Percentiles rank a stretch among this genome's conserved stretches.
Evolutionary conservation across 1,140 invertebrate genomes (phyloP).

Genomic region (Bursaphelenchus mucronatus): DNA sequence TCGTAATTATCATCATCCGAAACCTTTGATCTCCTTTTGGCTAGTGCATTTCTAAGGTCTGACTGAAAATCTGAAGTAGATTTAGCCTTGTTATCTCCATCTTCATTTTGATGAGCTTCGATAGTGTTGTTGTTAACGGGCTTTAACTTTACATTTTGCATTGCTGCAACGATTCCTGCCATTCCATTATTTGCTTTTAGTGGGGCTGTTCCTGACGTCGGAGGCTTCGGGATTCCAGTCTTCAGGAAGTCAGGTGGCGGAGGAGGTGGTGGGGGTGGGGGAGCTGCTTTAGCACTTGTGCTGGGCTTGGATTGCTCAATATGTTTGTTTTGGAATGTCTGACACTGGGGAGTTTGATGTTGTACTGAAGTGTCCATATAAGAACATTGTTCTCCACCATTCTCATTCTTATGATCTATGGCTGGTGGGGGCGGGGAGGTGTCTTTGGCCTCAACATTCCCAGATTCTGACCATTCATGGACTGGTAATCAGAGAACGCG

Average conservation of each 20-base stretch:
- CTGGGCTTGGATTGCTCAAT: not conserved
- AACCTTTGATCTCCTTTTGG: constrained; percentile 54
- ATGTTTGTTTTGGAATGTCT: too few species aligned
- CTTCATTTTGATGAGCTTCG: constrained; percentile 1
- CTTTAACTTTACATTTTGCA: constrained; percentile 49
- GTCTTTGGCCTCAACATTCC: constrained; percentile 49
- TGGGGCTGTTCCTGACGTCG: not conserved
- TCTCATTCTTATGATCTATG: not conserved
- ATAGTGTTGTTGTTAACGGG: constrained; percentile 31
- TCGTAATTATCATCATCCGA: constrained; percentile 46
- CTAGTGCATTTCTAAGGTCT: constrained; percentile 56
- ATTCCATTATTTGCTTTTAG: constrained; percentile 22
- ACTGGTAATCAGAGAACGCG: constrained; percentile 40
- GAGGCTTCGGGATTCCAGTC: constrained; percentile 10
- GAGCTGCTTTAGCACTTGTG: constrained; percentile 23
- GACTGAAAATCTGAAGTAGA: constrained; percentile 48
- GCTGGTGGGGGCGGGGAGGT: constrained; percentile 46
- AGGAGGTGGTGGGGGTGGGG: constrained; percentile 51
- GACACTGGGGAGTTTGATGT: not conserved
- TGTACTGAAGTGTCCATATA: constrained; percentile 16
- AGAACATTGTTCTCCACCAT: not conserved
- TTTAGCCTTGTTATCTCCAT: not conserved
- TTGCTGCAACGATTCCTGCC: constrained; percentile 45
- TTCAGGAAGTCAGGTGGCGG: constrained; percentile 35
- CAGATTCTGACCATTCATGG: constrained; percentile 25